These are phyloP conservation scores for Drosophila orena DNA, from an alignment of 1,140 invertebrate species.

Conservation along the genomic window DNA sequence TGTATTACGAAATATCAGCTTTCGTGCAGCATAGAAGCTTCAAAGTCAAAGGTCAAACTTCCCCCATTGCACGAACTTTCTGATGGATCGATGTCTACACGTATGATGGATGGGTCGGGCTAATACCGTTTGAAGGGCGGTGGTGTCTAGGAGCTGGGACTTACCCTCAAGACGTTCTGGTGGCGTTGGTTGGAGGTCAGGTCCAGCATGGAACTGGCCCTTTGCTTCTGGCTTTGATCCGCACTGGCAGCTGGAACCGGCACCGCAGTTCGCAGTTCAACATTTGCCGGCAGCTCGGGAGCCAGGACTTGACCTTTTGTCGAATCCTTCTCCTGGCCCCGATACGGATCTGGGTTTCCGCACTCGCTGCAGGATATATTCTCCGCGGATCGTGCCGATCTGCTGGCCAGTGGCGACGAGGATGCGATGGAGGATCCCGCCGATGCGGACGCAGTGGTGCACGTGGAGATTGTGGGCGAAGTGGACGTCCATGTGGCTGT, in stretches of 20 bases:
- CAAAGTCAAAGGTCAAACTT: no score
- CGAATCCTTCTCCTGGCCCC: background rate
- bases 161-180: slow-evolving; percentile 34
- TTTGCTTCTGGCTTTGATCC: slow-evolving; percentile 31
- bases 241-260: background rate
- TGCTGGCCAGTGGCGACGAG: background rate
- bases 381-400: slow-evolving; percentile 13
- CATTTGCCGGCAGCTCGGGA: no score
- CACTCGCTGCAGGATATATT: slow-evolving; percentile 35
- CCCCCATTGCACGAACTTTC: no score
- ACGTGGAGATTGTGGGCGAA: slow-evolving; percentile 31
- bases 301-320: no score
- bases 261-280: background rate
- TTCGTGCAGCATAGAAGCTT: no score
- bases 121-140: background rate
- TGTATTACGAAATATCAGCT: no score
- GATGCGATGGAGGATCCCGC: slow-evolving; percentile 4
- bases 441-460: slow-evolving; percentile 14
- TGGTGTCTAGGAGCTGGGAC: background rate
- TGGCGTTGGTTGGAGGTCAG: slow-evolving; percentile 42
- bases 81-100: background rate
- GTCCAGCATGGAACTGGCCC: slow-evolving; percentile 59
- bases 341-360: background rate
- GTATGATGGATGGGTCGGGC: background rate
- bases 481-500: slow-evolving; percentile 15